phyloP scores from a whole-genome alignment of 2,888 invertebrate genomes.

The Drosophila glabriapex region DNA sequence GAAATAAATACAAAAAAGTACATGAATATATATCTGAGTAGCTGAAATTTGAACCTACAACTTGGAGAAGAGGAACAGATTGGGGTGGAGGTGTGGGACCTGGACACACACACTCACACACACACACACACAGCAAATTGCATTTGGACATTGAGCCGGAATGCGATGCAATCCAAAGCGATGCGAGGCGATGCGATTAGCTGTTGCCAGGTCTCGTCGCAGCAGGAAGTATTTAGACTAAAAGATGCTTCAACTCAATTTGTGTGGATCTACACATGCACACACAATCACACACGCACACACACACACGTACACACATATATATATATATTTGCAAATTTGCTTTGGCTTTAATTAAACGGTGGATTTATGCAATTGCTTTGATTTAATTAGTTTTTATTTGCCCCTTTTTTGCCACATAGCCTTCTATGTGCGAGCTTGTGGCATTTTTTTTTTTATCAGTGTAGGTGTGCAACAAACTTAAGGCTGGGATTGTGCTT shows the following conservation, averaged over 20 bases:
- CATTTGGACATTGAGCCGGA: conserved; percentile 7
- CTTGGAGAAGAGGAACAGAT: background rate
- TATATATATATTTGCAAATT: conserved; percentile 30
- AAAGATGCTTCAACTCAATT: conserved; percentile 23
- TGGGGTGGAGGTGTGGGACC: background rate
- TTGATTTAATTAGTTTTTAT: conserved; percentile 71
- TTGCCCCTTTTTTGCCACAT: background rate
- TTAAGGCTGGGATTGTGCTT: background rate
- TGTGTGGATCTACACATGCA: conserved; percentile 1
- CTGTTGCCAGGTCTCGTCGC: conserved; percentile 41
- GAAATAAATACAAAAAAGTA: background rate
- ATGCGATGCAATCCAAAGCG: conserved; percentile 7
- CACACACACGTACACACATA: background rate
- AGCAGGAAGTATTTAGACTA: conserved; percentile 74
- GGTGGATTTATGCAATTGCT: conserved; percentile 65
- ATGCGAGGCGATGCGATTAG: conserved; percentile 7
- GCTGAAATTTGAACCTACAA: background rate
- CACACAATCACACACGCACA: background rate
- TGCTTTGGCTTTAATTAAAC: conserved; percentile 66
- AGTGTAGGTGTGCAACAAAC: background rate
- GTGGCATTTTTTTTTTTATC: background rate
- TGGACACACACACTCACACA: conserved; percentile 11
- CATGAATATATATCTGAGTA: background rate
- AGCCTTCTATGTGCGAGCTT: conserved; percentile 5
- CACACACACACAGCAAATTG: conserved; percentile 10